phyloP scores from a whole-genome alignment of 1,140 invertebrate genomes.

The Gonatopus flavifemur region DNA sequence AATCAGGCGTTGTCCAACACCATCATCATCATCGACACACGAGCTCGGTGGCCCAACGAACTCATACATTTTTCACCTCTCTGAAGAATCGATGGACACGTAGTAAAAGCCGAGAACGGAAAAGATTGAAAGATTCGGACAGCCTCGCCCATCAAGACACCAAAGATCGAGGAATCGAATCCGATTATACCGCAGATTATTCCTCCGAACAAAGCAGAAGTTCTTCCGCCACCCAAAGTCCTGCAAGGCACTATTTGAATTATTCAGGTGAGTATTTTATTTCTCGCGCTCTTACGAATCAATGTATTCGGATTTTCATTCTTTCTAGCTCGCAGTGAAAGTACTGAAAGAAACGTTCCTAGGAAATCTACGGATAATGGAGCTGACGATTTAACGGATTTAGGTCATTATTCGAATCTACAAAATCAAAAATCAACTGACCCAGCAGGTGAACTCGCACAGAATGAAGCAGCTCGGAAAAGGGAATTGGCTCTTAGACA shows the following conservation, averaged over 20 bases:
- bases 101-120: constrained; percentile 64
- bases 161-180: constrained; percentile 48
- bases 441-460: constrained; percentile 43
- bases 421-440: too few relatives aligned
- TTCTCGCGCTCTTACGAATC: too few relatives aligned
- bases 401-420: constrained; percentile 41
- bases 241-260: constrained; percentile 61
- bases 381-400: neutral
- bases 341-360: too few relatives aligned
- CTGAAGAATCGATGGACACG: constrained; percentile 69
- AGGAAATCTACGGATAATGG: neutral
- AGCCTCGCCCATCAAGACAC: constrained; percentile 44
- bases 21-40: constrained; percentile 43
- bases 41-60: constrained; percentile 67
- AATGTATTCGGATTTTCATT: too few relatives aligned
- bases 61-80: constrained; percentile 71
- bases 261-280: constrained; percentile 58
- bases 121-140: constrained; percentile 50
- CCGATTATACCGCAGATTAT: constrained; percentile 73
- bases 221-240: constrained; percentile 70
- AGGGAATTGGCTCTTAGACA: constrained; percentile 74
- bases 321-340: too few relatives aligned
- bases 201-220: constrained; percentile 69
- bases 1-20: constrained; percentile 28
- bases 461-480: constrained; percentile 65